Evolutionary conservation across 2,888 invertebrate genomes (phyloP).

Genomic region (Mythimna ferrago): DNA sequence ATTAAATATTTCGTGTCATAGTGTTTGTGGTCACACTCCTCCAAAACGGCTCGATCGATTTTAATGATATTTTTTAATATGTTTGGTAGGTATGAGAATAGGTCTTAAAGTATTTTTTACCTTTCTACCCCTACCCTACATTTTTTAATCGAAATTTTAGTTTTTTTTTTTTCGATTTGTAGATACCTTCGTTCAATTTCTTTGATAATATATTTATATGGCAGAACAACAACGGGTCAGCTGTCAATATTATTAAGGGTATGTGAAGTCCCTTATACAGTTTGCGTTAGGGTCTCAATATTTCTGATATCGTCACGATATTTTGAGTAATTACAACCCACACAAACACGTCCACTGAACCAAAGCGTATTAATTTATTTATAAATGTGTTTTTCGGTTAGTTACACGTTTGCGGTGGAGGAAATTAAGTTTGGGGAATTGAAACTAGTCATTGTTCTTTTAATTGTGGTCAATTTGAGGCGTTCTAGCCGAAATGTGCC

Average conservation of each 20-base stretch:
- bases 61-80: too few relatives aligned
- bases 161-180: too few relatives aligned
- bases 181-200: too few relatives aligned
- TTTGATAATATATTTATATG: too few relatives aligned
- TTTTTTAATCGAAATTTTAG: too few relatives aligned
- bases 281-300: neutral
- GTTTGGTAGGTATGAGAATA: too few relatives aligned
- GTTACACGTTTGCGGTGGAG: constrained; percentile 84
- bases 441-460: constrained; percentile 90
- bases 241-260: neutral
- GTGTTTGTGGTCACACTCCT: too few relatives aligned
- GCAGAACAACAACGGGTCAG: too few relatives aligned
- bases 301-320: constrained; percentile 45
- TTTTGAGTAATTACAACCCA: constrained; percentile 60
- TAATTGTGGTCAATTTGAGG: constrained; percentile 89
- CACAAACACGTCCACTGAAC: constrained; percentile 62
- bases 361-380: constrained; percentile 68
- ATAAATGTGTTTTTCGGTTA: constrained; percentile 84
- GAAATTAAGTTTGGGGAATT: constrained; percentile 90
- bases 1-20: too few relatives aligned
- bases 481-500: constrained; percentile 89
- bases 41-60: too few relatives aligned
- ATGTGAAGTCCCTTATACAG: neutral
- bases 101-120: too few relatives aligned
- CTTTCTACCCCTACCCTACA: too few relatives aligned